Evolutionary conservation across 2,797 vertebrate genomes (phyloP).

Genomic region (Pteronotus mesoamericanus): DNA sequence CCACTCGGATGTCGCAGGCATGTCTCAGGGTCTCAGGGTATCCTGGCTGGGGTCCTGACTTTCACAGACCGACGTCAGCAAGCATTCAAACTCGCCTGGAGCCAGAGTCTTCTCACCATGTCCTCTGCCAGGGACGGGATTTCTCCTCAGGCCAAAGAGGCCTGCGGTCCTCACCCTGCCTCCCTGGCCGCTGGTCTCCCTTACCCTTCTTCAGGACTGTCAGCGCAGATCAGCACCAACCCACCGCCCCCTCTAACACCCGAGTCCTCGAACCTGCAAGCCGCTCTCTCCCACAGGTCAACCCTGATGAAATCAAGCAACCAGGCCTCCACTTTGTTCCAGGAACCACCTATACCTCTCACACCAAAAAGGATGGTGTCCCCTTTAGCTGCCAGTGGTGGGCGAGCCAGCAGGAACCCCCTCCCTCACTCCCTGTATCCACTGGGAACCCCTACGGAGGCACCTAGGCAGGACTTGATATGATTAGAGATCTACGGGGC

Average conservation of each 20-base stretch:
- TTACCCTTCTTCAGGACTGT: background rate
- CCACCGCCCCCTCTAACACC: background rate
- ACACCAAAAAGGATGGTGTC: background rate
- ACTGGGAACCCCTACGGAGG: background rate
- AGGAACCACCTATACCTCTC: background rate
- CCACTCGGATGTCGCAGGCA: background rate
- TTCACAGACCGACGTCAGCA: background rate
- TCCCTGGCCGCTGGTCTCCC: background rate
- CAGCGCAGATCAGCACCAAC: fast-evolving
- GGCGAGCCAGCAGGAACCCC: background rate
- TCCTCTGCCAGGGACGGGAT: background rate
- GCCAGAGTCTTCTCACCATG: background rate
- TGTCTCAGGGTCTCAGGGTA: background rate
- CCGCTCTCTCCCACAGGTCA: no score
- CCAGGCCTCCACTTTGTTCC: background rate
- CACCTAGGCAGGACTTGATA: background rate
- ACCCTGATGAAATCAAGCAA: background rate
- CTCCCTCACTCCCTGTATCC: background rate
- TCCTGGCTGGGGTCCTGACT: background rate
- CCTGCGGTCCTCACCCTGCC: background rate
- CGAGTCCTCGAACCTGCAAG: background rate
- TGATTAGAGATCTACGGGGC: background rate
- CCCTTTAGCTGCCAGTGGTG: background rate
- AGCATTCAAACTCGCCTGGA: background rate
- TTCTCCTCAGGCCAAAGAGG: background rate